A percentile compares a stretch with the other conserved stretches of the same genome.
Evolutionary conservation across 2,113 vertebrate genomes (phyloP).

Genomic region (Apistogramma diplotaenia): DNA sequence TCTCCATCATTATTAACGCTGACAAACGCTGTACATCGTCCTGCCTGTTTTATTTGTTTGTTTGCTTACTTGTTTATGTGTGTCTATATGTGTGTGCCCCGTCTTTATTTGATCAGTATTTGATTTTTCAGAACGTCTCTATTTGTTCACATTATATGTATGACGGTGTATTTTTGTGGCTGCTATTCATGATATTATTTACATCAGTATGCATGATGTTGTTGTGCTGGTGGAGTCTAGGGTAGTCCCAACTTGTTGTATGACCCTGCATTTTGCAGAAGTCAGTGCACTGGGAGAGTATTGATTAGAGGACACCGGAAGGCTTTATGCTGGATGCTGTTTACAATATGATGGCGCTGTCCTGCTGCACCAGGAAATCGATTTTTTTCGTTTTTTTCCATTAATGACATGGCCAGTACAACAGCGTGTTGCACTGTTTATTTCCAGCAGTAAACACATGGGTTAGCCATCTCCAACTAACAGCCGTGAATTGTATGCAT

Average conservation of each 20-base stretch:
- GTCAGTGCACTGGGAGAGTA: conserved; percentile 3
- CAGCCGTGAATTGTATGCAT: neutral
- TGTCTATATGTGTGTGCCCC: neutral
- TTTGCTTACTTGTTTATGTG: neutral
- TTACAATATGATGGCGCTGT: conserved; percentile 19
- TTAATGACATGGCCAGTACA: conserved; percentile 4
- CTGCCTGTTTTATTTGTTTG: neutral
- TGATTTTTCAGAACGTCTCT: neutral
- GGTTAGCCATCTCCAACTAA: neutral
- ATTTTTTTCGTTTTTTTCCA: conserved; percentile 4
- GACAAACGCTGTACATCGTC: conserved; percentile 11
- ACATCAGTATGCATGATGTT: neutral
- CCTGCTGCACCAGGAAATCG: conserved; percentile 15
- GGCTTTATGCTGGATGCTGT: conserved; percentile 37
- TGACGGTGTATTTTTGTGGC: neutral
- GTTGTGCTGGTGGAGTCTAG: neutral
- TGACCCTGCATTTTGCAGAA: conserved; percentile 36
- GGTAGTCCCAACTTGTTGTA: conserved; percentile 40
- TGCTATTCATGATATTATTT: neutral
- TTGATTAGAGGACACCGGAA: conserved; percentile 48
- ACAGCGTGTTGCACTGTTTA: neutral
- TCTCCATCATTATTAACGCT: conserved; percentile 49
- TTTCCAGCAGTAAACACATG: neutral
- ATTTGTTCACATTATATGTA: neutral
- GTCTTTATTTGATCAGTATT: neutral